phyloP scores from a whole-genome alignment of 2,797 vertebrate species.

The Lagodon rhomboides region DNA sequence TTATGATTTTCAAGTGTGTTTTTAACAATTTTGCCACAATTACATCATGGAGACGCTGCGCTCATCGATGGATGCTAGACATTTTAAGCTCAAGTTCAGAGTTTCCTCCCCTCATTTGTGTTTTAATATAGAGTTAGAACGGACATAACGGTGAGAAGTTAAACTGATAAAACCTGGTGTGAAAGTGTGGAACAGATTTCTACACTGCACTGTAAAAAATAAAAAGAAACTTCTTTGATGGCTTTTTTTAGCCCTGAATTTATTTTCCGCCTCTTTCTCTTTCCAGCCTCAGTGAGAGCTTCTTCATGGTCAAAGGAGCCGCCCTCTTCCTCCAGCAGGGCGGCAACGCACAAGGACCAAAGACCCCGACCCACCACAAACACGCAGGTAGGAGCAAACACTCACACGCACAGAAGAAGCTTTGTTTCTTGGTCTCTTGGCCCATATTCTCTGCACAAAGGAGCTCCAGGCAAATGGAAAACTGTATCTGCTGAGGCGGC shows the following conservation, averaged over 20 bases:
- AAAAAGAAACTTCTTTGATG: background rate
- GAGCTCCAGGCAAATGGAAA: conserved; percentile 35
- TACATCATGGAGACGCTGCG: background rate
- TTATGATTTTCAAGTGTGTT: background rate
- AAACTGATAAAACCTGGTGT: conserved; percentile 3
- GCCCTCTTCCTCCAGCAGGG: conserved; percentile 98
- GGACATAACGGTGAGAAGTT: background rate
- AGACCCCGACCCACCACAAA: conserved; percentile 92
- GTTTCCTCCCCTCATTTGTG: background rate
- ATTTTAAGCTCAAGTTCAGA: background rate
- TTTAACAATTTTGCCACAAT: background rate
- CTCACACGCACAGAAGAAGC: conserved; percentile 71
- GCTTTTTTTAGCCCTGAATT: background rate
- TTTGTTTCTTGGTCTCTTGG: conserved; percentile 28
- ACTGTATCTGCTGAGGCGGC: conserved; percentile 26
- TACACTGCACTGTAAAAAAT: background rate
- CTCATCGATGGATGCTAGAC: too few relatives aligned
- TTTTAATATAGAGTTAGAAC: background rate
- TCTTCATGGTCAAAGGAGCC: conserved; percentile 99
- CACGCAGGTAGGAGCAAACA: conserved; percentile 90
- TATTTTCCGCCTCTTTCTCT: conserved; percentile 6
- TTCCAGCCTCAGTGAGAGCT: conserved; percentile 96
- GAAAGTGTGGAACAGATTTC: background rate
- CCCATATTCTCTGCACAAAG: background rate
- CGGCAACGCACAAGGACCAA: conserved; percentile 89